These are phyloP conservation scores for Poeciliopsis turrubarensis DNA, from an alignment of 2,113 vertebrate species.

Conservation along the genomic window DNA sequence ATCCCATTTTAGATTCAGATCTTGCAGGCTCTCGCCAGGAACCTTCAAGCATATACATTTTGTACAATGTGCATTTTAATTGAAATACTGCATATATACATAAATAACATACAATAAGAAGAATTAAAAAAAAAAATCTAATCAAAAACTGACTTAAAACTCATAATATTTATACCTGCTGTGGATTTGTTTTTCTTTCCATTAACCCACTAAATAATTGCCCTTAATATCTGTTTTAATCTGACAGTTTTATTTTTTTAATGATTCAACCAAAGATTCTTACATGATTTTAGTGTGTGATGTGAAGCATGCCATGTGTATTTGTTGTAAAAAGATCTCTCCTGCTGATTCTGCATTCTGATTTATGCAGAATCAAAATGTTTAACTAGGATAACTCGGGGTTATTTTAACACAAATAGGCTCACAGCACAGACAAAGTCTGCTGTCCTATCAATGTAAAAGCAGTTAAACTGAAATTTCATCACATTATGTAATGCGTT, in stretches of 20 bases:
- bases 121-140: not conserved
- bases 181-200: not conserved
- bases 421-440: not conserved
- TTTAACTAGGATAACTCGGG: not conserved
- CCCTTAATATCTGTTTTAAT: not conserved
- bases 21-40: constrained; percentile 18
- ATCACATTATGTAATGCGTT: constrained; percentile 3
- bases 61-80: constrained; percentile 25
- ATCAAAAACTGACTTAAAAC: not conserved
- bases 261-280: not conserved
- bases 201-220: not conserved
- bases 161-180: not conserved
- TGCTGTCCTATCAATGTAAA: constrained; percentile 7
- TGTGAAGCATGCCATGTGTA: not conserved
- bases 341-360: too few species aligned
- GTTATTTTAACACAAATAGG: constrained; percentile 23
- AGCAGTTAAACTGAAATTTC: constrained; percentile 6
- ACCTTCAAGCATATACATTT: constrained; percentile 10
- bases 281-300: not conserved
- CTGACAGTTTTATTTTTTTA: not conserved
- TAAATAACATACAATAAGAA: not conserved
- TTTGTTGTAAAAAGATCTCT: constrained; percentile 3
- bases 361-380: not conserved
- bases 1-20: constrained; percentile 38
- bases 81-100: not conserved